These are phyloP conservation scores for Oryzias curvinotus DNA, from an alignment of 2,113 vertebrate genomes.

Conservation along the genomic window DNA sequence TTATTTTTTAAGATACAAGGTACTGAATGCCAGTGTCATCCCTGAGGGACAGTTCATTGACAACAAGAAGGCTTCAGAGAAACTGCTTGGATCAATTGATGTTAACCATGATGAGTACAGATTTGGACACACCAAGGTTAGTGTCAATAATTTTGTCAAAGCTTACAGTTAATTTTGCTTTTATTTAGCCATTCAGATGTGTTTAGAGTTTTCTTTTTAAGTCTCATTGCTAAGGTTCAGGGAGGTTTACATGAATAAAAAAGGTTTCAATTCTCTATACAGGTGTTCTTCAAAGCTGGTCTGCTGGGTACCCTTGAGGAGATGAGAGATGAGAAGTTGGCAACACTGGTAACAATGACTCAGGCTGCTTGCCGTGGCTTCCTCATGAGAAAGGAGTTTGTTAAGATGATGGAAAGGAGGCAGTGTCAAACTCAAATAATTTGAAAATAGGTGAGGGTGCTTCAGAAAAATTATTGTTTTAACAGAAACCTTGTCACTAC, in stretches of 20 bases:
- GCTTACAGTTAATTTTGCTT: neutral
- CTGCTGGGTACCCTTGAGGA: constrained; percentile 89
- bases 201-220: neutral
- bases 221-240: too few species aligned
- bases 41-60: constrained; percentile 88
- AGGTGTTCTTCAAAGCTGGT: constrained; percentile 97
- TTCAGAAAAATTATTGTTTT: neutral
- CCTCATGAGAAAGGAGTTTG: constrained; percentile 73
- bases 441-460: neutral
- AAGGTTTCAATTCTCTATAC: too few species aligned
- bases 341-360: constrained; percentile 76
- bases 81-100: constrained; percentile 85
- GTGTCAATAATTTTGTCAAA: neutral
- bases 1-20: constrained; percentile 61
- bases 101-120: constrained; percentile 88
- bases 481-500: neutral
- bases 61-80: constrained; percentile 88
- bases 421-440: neutral
- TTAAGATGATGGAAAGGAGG: constrained; percentile 75
- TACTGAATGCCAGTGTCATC: constrained; percentile 83
- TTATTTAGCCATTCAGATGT: neutral
- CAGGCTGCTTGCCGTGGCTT: constrained; percentile 71
- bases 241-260: neutral
- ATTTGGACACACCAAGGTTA: constrained; percentile 87
- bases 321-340: constrained; percentile 91